phyloP scores from a whole-genome alignment of 2,797 vertebrate genomes.

The Brachyrhaphis roseni region DNA sequence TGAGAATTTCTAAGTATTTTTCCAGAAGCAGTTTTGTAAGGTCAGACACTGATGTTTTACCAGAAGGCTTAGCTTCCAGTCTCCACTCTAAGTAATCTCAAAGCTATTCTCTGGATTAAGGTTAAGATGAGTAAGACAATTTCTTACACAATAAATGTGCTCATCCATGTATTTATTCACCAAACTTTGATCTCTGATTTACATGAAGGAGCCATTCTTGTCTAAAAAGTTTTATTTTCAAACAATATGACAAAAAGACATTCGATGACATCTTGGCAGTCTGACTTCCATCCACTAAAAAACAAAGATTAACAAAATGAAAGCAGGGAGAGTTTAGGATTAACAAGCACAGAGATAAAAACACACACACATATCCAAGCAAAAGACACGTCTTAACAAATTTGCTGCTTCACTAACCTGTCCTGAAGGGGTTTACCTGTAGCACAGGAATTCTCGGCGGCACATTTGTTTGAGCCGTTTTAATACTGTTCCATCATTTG shows the following conservation, averaged over 20 bases:
- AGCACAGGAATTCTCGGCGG: slow-evolving; percentile 49
- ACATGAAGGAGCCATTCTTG: neutral
- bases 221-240: neutral
- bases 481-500: slow-evolving; percentile 55
- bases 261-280: slow-evolving; percentile 68
- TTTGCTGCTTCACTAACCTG: slow-evolving; percentile 59
- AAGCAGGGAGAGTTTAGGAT: slow-evolving; percentile 44
- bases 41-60: neutral
- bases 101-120: neutral
- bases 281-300: slow-evolving; percentile 40
- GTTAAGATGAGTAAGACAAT: neutral
- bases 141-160: neutral
- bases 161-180: neutral
- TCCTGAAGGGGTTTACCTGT: slow-evolving; percentile 54
- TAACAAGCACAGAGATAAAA: slow-evolving; percentile 18
- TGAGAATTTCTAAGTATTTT: neutral
- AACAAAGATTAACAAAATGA: slow-evolving; percentile 51
- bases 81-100: neutral
- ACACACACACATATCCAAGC: slow-evolving; percentile 39
- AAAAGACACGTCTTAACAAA: slow-evolving; percentile 39
- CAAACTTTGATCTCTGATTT: neutral
- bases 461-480: slow-evolving; percentile 61
- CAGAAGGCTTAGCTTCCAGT: neutral
- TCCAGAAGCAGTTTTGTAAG: neutral
- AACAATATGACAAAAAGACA: neutral